Conservation (phyloP, 1,140 invertebrate genomes). For the Aplysia californica region DNA sequence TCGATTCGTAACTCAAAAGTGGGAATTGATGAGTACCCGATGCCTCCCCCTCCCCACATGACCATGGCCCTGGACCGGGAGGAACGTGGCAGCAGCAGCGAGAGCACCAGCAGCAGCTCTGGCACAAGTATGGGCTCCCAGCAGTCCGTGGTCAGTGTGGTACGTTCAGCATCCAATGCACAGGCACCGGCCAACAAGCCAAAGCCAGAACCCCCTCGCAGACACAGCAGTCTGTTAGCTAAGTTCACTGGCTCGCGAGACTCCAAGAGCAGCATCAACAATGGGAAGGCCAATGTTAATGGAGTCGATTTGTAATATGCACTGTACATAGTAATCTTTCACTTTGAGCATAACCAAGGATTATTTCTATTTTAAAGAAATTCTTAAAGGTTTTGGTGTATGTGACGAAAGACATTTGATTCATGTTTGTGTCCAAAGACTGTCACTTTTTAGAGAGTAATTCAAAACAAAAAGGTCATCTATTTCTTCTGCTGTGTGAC, state of each 20-base stretch:
- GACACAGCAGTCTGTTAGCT: slow-evolving; percentile 29
- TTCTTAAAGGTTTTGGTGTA: too few relatives aligned
- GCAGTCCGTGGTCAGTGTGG: slow-evolving; percentile 13
- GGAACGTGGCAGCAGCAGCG: slow-evolving; percentile 33
- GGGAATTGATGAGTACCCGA: not conserved
- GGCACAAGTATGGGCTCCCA: slow-evolving; percentile 39
- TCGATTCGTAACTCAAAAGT: not conserved
- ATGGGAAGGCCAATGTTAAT: slow-evolving; percentile 17
- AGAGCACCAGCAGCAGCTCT: slow-evolving; percentile 41
- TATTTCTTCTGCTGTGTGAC: too few relatives aligned
- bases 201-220: slow-evolving; percentile 33
- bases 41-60: slow-evolving; percentile 13
- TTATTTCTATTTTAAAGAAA: too few relatives aligned
- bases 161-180: slow-evolving; percentile 5
- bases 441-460: too few relatives aligned
- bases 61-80: not conserved
- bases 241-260: slow-evolving; percentile 15
- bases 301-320: slow-evolving; percentile 16
- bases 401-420: too few relatives aligned
- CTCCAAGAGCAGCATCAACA: slow-evolving; percentile 6
- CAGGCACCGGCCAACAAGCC: not conserved
- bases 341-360: too few relatives aligned
- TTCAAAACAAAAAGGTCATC: too few relatives aligned
- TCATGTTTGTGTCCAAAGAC: too few relatives aligned
- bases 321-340: too few relatives aligned